These are phyloP conservation scores for Alouatta palliata DNA, from an alignment of 2,113 vertebrate species.

Conservation along the genomic window DNA sequence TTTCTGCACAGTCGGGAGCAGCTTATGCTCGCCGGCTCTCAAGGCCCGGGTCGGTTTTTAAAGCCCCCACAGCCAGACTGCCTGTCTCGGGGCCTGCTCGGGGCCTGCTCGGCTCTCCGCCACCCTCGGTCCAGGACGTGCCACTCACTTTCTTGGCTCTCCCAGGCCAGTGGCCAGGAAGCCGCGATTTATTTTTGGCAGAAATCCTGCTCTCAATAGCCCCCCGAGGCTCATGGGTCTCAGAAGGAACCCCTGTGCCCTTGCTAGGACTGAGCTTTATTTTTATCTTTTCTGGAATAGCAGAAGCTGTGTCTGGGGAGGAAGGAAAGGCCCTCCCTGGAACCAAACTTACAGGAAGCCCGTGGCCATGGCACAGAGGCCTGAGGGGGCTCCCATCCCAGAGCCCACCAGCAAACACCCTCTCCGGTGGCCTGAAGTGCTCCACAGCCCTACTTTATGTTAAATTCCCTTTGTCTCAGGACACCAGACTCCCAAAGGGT, in stretches of 20 bases:
- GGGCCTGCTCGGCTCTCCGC: too few species aligned
- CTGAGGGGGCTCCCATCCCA: too few species aligned
- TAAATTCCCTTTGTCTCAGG: neutral
- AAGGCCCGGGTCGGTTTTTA: neutral
- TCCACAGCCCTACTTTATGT: neutral
- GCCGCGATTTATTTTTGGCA: neutral
- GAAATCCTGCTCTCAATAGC: neutral
- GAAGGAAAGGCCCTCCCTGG: neutral
- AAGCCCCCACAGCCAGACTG: accelerated
- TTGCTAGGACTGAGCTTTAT: neutral
- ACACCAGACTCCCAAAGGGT: neutral
- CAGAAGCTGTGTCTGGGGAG: neutral
- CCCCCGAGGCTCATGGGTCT: accelerated
- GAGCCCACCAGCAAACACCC: too few species aligned
- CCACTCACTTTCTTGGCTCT: too few species aligned
- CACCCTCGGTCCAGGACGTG: too few species aligned
- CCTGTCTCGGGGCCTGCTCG: too few species aligned
- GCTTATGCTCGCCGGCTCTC: neutral
- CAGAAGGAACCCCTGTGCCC: neutral
- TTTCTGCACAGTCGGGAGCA: neutral
- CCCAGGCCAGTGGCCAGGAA: neutral
- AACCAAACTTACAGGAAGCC: neutral
- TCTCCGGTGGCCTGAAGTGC: too few species aligned
- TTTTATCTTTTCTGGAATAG: neutral
- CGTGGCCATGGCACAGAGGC: too few species aligned